Evolutionary conservation across 2,888 invertebrate genomes (phyloP).

Genomic region (Dysmachus trigonus): DNA sequence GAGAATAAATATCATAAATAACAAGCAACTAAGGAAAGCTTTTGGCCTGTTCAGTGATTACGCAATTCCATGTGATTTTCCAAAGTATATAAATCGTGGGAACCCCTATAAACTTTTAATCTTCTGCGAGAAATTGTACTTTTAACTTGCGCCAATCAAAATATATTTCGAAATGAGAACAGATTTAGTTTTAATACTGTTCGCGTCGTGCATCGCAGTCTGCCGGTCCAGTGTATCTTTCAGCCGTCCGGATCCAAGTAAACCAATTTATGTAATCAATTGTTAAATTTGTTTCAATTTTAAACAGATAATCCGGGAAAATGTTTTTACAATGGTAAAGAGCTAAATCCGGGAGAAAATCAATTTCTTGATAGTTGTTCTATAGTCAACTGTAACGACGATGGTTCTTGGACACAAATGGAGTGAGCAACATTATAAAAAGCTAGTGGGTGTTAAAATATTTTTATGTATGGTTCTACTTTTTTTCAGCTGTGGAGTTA

Average conservation of each 20-base stretch:
- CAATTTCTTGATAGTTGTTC: neutral
- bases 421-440: neutral
- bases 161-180: neutral
- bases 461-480: neutral
- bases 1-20: too few relatives aligned
- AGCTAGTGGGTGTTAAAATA: neutral
- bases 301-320: neutral
- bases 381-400: neutral
- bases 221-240: neutral
- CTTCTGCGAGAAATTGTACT: neutral
- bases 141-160: neutral
- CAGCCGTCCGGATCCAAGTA: neutral
- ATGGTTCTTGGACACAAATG: neutral
- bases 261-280: neutral
- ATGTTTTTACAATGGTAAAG: neutral
- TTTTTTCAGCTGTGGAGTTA: neutral
- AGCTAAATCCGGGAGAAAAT: neutral
- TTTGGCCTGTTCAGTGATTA: neutral
- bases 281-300: neutral
- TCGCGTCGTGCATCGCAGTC: neutral
- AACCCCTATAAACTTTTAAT: neutral
- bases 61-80: neutral
- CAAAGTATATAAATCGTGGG: neutral
- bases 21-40: neutral
- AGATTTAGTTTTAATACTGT: neutral